A percentile compares a stretch with the other conserved stretches of the same genome.
Conservation (phyloP, 2,888 invertebrate species). For the Philonicus albiceps region DNA sequence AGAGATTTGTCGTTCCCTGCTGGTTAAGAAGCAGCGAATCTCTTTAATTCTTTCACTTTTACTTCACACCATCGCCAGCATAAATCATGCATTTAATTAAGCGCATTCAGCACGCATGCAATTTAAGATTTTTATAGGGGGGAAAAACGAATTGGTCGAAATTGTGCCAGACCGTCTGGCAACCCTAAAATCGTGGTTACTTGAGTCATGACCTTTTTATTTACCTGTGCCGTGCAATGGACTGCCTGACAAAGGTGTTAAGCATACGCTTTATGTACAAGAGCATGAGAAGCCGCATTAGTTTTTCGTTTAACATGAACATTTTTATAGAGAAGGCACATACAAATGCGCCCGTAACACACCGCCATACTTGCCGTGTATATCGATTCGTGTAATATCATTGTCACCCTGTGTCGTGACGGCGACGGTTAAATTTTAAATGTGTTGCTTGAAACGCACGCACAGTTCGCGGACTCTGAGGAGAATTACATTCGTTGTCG, state of each 20-base stretch:
- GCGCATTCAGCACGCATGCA: not conserved
- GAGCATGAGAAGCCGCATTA: not conserved
- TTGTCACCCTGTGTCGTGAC: not conserved
- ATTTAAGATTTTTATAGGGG: not conserved
- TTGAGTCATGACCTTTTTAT: conserved; percentile 23
- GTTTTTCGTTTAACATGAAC: not conserved
- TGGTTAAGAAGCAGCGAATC: not conserved
- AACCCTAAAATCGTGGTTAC: not conserved
- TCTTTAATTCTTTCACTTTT: not conserved
- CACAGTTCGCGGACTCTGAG: not conserved
- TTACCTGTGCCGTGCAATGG: conserved; percentile 14
- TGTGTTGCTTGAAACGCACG: not conserved
- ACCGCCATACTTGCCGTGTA: not conserved
- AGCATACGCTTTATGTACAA: not conserved
- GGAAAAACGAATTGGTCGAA: not conserved
- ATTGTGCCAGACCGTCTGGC: not conserved
- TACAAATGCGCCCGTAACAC: not conserved
- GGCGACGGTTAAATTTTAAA: conserved; percentile 33
- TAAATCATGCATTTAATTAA: not conserved
- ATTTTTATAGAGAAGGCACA: not conserved
- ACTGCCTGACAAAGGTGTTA: conserved; percentile 20
- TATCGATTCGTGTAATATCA: not conserved
- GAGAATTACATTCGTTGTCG: not conserved
- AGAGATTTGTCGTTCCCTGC: not conserved
- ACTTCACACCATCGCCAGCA: not conserved